Evolutionary conservation across 2,113 vertebrate species (phyloP).

Genomic region (Chaetodon trifascialis): DNA sequence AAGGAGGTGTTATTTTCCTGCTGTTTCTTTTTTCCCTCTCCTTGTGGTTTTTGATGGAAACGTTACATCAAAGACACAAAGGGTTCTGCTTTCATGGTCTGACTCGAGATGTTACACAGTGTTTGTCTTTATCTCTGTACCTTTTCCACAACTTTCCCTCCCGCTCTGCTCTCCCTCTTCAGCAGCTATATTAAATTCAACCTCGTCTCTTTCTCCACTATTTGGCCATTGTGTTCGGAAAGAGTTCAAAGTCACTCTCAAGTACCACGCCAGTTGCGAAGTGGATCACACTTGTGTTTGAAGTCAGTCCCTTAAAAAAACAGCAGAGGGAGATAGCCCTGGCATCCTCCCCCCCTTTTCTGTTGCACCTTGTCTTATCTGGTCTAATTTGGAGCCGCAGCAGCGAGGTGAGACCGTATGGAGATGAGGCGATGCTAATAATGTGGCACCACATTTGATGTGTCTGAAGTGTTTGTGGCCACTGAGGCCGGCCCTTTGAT

Average conservation of each 20-base stretch:
- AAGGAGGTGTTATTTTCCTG: slow-evolving; percentile 21
- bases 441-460: slow-evolving; percentile 77
- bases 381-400: slow-evolving; percentile 74
- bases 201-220: slow-evolving; percentile 36
- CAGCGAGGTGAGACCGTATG: slow-evolving; percentile 70
- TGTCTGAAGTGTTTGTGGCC: slow-evolving; percentile 78
- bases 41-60: slow-evolving; percentile 54
- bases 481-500: slow-evolving; percentile 78
- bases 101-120: slow-evolving; percentile 48
- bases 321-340: slow-evolving; percentile 38
- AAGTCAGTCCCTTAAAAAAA: slow-evolving; percentile 68
- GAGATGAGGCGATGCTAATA: slow-evolving; percentile 81
- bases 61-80: slow-evolving; percentile 57
- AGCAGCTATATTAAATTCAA: slow-evolving; percentile 34
- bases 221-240: slow-evolving; percentile 55
- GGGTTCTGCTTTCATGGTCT: slow-evolving; percentile 45
- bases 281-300: slow-evolving; percentile 71
- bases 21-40: neutral
- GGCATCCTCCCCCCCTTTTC: slow-evolving; percentile 31
- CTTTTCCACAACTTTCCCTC: slow-evolving; percentile 49
- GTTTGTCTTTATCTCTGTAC: slow-evolving; percentile 50
- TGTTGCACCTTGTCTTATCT: slow-evolving; percentile 66
- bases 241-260: slow-evolving; percentile 76
- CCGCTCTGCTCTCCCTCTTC: slow-evolving; percentile 7
- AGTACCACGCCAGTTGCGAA: slow-evolving; percentile 57